Base-by-base conservation (phyloP, 2,797 vertebrate genomes). In the Chromobotia macracanthus region DNA sequence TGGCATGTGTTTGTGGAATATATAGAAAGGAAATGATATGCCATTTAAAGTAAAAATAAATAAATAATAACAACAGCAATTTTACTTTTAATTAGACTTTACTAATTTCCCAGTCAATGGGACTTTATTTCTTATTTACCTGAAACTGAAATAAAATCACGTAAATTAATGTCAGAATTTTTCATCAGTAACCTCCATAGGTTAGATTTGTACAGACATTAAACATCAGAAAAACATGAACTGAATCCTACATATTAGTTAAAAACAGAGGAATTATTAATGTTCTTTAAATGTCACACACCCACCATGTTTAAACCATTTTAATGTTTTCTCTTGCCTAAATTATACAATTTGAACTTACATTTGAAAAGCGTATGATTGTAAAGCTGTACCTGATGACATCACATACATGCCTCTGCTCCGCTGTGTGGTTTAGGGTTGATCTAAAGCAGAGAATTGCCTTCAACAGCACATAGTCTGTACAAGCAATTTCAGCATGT, bases 61-160 rank as follows among this genome's bases (percentile, higher is more conserved):
- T 3, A 48, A 16, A 38, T 38, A 38, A 38, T 31, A 1, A 44
- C 18, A 60, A 60, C 0, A 61, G 19, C 23, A 28, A 63, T 9
- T 10, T 13, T 31, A 16, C 58, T 31, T 61, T 18, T 61, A 31
- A 18, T 6, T 66, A 18, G 6, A 5, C 44, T 80, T 55, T 53
- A 25, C 3, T 74, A 3, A 7, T 50, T 13, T 84, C 92, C 91
- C 90, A 93, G 73, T 93, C 92, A 92, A 92, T 91, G 90, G 90
- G 92, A 21, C 31, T 78, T 81, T 86, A 91, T 93, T 91, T 90
- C 90, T 91, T 85, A 8, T 53, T 87, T 58, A 55, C 25, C 85
- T 90, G 84, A 89, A 91, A 87, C 86, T 78, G 41, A 67, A 73
- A 67, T 7, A 77, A 80, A 13, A 55, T 60, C 50, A 73, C 50